Percentiles rank a stretch among this genome's conserved stretches.
Evolutionary conservation across 1,140 invertebrate species (phyloP).

Genomic region (Globodera ellingtonae): DNA sequence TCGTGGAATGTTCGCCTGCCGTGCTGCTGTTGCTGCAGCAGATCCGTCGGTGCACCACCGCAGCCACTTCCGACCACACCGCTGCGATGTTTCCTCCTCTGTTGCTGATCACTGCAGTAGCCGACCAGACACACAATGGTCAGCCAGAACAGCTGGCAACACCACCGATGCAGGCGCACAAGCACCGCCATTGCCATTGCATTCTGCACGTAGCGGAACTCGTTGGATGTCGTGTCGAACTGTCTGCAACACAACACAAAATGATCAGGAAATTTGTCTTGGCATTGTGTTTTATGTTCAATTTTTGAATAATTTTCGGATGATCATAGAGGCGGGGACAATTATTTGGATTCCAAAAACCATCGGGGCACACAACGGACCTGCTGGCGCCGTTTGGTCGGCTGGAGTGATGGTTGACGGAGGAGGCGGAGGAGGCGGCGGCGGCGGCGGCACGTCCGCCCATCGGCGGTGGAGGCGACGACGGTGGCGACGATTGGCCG

Average conservation of each 20-base stretch:
- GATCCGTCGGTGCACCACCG: background rate
- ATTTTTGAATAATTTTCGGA: background rate
- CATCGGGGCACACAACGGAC: background rate
- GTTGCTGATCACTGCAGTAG: constrained; percentile 40
- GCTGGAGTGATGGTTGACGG: background rate
- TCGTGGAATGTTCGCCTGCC: constrained; percentile 45
- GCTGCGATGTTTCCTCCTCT: background rate
- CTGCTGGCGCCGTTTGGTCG: too few species aligned
- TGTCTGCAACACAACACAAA: background rate
- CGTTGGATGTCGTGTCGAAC: constrained; percentile 3
- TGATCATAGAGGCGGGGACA: too few species aligned
- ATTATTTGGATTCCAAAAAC: too few species aligned
- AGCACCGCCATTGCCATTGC: constrained; percentile 50
- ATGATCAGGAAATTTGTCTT: background rate
- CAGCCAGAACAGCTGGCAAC: constrained; percentile 55
- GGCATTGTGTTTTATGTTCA: background rate
- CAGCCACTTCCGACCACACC: background rate
- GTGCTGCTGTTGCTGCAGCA: background rate
- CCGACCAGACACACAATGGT: constrained; percentile 56
- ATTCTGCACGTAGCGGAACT: constrained; percentile 41
- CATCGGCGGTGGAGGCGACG: background rate
- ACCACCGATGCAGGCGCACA: constrained; percentile 49
- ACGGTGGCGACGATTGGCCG: background rate
- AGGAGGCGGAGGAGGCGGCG: too few species aligned
- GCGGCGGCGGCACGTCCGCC: too few species aligned